Evolutionary conservation across 1,140 invertebrate species (phyloP), one percentile per base, ranked within the genome.

Genomic region (Drosophila biarmipes): DNA sequence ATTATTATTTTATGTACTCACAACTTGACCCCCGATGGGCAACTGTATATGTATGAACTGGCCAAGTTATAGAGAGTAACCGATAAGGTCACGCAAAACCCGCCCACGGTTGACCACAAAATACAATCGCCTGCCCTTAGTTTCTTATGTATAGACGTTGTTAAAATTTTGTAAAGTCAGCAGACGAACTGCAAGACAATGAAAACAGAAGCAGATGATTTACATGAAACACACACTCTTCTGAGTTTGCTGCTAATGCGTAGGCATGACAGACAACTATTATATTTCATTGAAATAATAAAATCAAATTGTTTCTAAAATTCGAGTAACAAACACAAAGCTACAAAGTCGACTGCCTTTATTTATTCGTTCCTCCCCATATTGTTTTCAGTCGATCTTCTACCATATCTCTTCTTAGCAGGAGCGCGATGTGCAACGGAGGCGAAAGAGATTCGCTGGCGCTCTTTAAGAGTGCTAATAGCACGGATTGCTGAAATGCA

Each of bases 231-330:
- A 71, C 69, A 77, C 78, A 90, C 67, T 80, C 71, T 56, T 61
- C 80, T 84, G 74, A 77, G 79, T 71, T 84, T 84, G 77, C 80
- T 89, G 69, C 79, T 84, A 80, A 89, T 85, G 78, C 73, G 62
- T 87, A 87, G 76, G 62, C 76, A 89, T 89, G 61, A 82, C 67
- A 78, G 87, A 87, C 67, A 66, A 89, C 79, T 90, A 90, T 91
- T 90, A 89, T 89, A 90, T 90, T 90, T 90, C 90, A 91, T 64
- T 89, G 89, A 91, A 91, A 90, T 80, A 91, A 78, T 85, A 84
- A 84, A 78, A 76, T 84, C 66, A 79, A 89, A 90, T 85, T 91
- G 80, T 90, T 90, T 90, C 89, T 89, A 79, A 90, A 90, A 85
- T 79, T 89, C 89, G 85, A 89, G 82, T 89, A 90, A 74, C 80